Conservation (phyloP, 2,113 vertebrate species). For the Centropus unirufus region DNA sequence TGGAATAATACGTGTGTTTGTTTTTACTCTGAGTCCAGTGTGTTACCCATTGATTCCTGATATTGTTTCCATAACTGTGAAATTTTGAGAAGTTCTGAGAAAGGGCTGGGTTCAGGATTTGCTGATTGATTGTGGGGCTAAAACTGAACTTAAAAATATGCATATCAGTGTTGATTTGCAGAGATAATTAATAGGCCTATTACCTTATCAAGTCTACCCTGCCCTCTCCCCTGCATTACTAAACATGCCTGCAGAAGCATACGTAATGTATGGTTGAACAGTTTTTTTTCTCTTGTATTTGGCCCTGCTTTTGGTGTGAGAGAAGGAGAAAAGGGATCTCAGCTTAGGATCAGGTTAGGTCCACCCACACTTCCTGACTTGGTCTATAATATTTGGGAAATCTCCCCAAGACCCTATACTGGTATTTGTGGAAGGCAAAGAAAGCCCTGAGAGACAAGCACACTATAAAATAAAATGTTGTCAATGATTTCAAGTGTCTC, state of each 20-base stretch:
- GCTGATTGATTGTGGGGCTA: background rate
- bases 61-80: background rate
- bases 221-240: background rate
- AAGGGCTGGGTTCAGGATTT: background rate
- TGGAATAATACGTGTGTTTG: background rate
- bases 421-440: background rate
- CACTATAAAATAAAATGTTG: background rate
- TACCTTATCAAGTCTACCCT: background rate
- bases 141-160: background rate
- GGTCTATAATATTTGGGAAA: background rate
- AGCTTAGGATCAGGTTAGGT: background rate
- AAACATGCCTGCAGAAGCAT: background rate
- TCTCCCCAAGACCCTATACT: background rate
- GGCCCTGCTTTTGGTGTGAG: background rate
- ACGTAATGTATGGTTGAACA: background rate
- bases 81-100: background rate
- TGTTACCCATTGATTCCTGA: background rate
- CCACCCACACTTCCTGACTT: background rate
- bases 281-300: background rate
- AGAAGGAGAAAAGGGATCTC: background rate
- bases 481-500: background rate
- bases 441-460: background rate
- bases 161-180: background rate
- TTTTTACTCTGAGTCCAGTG: background rate
- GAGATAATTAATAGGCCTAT: background rate